Evolutionary conservation across 2,888 invertebrate species (phyloP), one percentile per base, ranked within the genome.

Genomic region (Andrena minutula): DNA sequence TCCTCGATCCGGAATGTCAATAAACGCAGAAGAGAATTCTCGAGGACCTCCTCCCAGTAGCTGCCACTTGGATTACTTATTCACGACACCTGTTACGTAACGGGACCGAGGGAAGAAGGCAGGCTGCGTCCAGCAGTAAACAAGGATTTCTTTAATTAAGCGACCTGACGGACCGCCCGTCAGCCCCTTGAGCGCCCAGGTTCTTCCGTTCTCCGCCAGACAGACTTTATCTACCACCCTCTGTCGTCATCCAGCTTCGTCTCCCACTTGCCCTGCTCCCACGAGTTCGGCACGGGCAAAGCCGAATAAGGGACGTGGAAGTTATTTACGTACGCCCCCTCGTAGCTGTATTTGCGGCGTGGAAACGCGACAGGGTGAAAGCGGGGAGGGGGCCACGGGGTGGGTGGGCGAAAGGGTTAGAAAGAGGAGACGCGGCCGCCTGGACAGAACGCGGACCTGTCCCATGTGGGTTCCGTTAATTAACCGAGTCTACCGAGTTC

Each of bases 401-500:
- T 63, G 74, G 77, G 64, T 74, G 65, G 79, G 61, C 75, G 49
- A 64, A 78, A 68, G 78, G 79, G 81, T 71, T 68, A 73, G 78
- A 82, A 77, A 73, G 83, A 79, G 75, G 77, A 70, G 72, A 79
- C 73, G 75, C 58, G 77, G 70, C 76, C 74, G 84, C 64, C 78
- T 80, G 88, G 86, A 88, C 88, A 88, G 83, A 84, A 79, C 84
- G 86, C 77, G 80, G 82, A 83, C 77, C 77, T 79, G 91, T 92
- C 92, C 92, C 93, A 91, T 91, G 93, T 92, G 92, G 90, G 88
- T 91, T 92, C 91, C 92, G 92, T 93, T 93, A 88, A 88, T 88
- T 93, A 92, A 93, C 92, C 91, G 90, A 91, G 89, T 92, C 91
- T 89, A 84, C 90, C 82, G 90, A 83, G 87, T 89, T 90, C 90